Evolutionary conservation across 2,888 invertebrate species (phyloP), one percentile per base, ranked within the genome.

Genomic region (Lasiommata megera): DNA sequence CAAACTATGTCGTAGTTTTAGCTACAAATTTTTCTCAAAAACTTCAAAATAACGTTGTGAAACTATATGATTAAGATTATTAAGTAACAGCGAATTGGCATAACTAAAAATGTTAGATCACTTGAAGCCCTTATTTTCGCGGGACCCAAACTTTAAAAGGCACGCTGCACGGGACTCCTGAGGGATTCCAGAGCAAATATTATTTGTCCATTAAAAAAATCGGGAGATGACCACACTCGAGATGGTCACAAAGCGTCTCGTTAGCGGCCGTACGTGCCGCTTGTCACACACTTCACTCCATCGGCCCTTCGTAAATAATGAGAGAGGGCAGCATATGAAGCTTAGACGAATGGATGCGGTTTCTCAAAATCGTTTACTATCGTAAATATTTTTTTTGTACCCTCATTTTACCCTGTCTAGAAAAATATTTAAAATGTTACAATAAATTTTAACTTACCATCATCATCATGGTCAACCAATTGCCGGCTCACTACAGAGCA

Each of bases 181-280:
- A 43, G 85, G 80, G 84, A 83, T 70, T 78, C 70, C 60, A 60
- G 69, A 73, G 79, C 73, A 87, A 87, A 88, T 85, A 88, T 86
- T 80, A 88, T 87, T 87, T 85, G 84, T 87, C 82, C 88, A 85
- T 88, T 90, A 86, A 89, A 89, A 87, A 85, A 82, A 85, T 84
- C 84, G 82, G 82, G 76, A 77, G 75, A 76, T 87, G 88, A 86
- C 88, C 88, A 84, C 84, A 78, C 82, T 81, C 73, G 80, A 82
- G 88, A 84, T 84, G 88, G 85, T 86, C 89, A 90, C 90, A 90
- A 90, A 89, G 84, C 87, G 84, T 89, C 91, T 91, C 91, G 91
- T 91, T 91, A 91, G 88, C 79, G 82, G 63, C 71, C 81, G 86
- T 80, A 90, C 90, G 90, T 90, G 90, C 88, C 88, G 84, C 80